Evolutionary conservation across 2,888 invertebrate genomes (phyloP).

Genomic region (Glaucopsyche alexis): DNA sequence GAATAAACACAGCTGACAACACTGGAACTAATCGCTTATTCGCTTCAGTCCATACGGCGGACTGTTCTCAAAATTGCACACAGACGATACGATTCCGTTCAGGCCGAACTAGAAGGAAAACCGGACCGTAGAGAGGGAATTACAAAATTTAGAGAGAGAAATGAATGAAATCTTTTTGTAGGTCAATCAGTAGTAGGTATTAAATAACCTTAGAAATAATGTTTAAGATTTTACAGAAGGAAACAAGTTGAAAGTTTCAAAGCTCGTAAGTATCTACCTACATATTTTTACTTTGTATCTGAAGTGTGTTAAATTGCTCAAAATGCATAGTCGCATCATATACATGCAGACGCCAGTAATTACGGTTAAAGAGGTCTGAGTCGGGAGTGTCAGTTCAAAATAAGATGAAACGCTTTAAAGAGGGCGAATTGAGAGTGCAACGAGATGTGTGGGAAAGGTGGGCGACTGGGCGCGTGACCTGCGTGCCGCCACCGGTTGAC

Average conservation of each 20-base stretch:
- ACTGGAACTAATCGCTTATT: no score
- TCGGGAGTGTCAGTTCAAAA: slow-evolving; percentile 12
- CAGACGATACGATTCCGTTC: no score
- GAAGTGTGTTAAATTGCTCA: background rate
- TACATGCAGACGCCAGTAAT: background rate
- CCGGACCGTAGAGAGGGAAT: background rate
- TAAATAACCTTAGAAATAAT: background rate
- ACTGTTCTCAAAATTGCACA: no score
- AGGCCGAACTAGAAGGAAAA: no score
- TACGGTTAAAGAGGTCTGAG: slow-evolving; percentile 1
- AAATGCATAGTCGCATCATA: slow-evolving; percentile 14
- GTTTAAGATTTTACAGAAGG: background rate
- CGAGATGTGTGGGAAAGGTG: slow-evolving; percentile 35
- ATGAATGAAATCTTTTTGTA: background rate
- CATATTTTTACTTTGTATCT: background rate
- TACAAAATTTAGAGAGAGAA: background rate
- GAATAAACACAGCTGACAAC: no score
- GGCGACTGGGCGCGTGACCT: slow-evolving; percentile 53
- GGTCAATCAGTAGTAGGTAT: background rate
- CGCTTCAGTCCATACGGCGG: no score
- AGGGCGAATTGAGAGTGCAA: slow-evolving; percentile 25
- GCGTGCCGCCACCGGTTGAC: slow-evolving; percentile 75
- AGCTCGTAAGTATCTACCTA: background rate
- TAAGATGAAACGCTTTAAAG: slow-evolving; percentile 14
- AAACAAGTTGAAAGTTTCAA: background rate